A percentile compares a stretch with the other conserved stretches of the same genome.
Evolutionary conservation across 2,888 invertebrate genomes (phyloP).

Genomic region (Chrysotoxum bicinctum): DNA sequence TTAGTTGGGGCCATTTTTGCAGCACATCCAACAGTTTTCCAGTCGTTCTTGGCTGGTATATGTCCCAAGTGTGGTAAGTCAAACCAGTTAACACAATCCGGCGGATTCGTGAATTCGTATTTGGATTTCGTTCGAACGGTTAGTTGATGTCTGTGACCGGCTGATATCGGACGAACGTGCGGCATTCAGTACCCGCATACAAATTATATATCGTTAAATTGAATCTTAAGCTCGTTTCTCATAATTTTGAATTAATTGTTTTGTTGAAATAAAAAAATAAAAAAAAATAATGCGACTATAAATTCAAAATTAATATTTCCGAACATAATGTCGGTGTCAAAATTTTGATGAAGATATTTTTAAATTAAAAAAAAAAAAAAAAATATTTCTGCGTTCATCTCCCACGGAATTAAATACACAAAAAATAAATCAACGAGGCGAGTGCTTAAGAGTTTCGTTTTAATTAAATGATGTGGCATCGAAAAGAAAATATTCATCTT

Average conservation of each 20-base stretch:
- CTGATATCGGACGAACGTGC: slow-evolving; percentile 54
- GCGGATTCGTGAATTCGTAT: slow-evolving; percentile 40
- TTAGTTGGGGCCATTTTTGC: neutral
- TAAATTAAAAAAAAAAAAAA: neutral
- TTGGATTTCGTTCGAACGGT: slow-evolving; percentile 26
- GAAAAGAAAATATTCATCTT: slow-evolving; percentile 1
- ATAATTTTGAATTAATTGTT: slow-evolving; percentile 16
- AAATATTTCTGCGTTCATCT: neutral
- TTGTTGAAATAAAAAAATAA: neutral
- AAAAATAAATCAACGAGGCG: slow-evolving; percentile 21
- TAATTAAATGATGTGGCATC: slow-evolving; percentile 34
- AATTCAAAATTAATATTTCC: slow-evolving; percentile 1
- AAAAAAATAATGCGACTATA: neutral
- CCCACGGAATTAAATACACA: slow-evolving; percentile 1
- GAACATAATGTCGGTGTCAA: slow-evolving; percentile 9
- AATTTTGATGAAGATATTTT: neutral
- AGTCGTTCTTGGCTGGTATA: slow-evolving; percentile 5
- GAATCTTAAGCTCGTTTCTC: neutral
- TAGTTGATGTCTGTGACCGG: slow-evolving; percentile 68
- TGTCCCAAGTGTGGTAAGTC: slow-evolving; percentile 53
- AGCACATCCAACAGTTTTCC: slow-evolving; percentile 31
- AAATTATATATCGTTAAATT: neutral
- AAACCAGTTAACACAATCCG: slow-evolving; percentile 58
- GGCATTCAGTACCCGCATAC: neutral
- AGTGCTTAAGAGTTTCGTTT: slow-evolving; percentile 45